Conservation (phyloP, 2,888 invertebrate species). For the Oligia fasciuncula region DNA sequence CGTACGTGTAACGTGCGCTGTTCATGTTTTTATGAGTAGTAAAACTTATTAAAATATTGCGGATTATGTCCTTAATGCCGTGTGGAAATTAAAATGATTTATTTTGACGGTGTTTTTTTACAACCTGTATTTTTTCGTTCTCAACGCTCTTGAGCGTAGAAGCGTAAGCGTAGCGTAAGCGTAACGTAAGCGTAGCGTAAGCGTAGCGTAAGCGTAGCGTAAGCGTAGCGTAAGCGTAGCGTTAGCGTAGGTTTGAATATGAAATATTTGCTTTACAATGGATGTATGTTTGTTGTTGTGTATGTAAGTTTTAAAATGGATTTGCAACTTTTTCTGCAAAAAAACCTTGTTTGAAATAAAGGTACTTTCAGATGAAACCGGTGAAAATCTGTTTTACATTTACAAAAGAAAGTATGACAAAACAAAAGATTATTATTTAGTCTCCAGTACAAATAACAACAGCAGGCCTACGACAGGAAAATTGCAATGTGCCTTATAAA, state of each 20-base stretch:
- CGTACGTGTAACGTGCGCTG: constrained; percentile 66
- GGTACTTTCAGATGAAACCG: background rate
- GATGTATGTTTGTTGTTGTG: no score
- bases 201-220: background rate
- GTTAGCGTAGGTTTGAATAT: constrained; percentile 10
- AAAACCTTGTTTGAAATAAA: background rate
- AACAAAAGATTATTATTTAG: background rate
- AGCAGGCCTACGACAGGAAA: constrained; percentile 10
- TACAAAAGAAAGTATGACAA: background rate
- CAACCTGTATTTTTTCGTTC: constrained; percentile 34
- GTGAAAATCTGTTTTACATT: background rate
- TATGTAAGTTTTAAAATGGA: constrained; percentile 6
- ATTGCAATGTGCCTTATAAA: constrained; percentile 56
- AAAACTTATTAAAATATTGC: constrained; percentile 68
- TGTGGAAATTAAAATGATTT: constrained; percentile 69
- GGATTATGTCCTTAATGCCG: constrained; percentile 65
- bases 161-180: background rate
- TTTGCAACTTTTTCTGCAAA: background rate
- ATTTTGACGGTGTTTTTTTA: constrained; percentile 59
- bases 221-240: no score
- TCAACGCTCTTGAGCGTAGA: constrained; percentile 21
- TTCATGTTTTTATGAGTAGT: constrained; percentile 69
- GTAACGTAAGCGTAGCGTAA: no score
- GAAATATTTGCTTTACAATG: constrained; percentile 1
- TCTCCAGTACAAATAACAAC: constrained; percentile 6